Evolutionary conservation across 2,113 vertebrate genomes (phyloP).

Genomic region (Callipepla squamata): DNA sequence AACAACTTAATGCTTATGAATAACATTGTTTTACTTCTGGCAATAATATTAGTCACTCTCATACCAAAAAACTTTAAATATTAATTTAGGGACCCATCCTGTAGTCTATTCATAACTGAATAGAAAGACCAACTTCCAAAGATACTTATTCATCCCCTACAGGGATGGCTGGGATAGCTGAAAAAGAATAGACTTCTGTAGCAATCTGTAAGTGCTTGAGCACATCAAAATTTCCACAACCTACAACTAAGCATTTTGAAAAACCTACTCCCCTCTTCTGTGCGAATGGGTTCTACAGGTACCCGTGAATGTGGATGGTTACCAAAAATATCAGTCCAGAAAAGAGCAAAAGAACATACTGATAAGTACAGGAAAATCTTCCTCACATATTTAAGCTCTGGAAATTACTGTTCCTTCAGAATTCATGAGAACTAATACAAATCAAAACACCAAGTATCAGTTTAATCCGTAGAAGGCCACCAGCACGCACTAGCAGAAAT

Average conservation of each 20-base stretch:
- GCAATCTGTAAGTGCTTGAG: neutral
- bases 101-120: neutral
- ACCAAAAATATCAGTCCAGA: neutral
- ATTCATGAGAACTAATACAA: neutral
- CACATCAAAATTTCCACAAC: neutral
- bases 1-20: neutral
- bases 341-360: neutral
- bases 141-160: neutral
- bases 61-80: constrained; percentile 25
- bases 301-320: neutral
- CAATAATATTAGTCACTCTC: neutral
- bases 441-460: neutral
- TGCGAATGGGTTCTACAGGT: neutral
- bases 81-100: constrained; percentile 1
- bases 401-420: neutral
- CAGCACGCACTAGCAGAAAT: neutral
- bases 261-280: neutral
- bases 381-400: neutral
- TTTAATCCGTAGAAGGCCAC: neutral
- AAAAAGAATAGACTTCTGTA: neutral
- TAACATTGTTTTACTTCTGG: neutral
- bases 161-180: neutral
- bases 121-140: neutral
- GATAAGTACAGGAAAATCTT: neutral
- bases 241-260: neutral